A percentile compares a stretch with the other conserved stretches of the same genome.
Conservation (phyloP, 2,797 vertebrate genomes). For the Melanotaenia boesemani region DNA sequence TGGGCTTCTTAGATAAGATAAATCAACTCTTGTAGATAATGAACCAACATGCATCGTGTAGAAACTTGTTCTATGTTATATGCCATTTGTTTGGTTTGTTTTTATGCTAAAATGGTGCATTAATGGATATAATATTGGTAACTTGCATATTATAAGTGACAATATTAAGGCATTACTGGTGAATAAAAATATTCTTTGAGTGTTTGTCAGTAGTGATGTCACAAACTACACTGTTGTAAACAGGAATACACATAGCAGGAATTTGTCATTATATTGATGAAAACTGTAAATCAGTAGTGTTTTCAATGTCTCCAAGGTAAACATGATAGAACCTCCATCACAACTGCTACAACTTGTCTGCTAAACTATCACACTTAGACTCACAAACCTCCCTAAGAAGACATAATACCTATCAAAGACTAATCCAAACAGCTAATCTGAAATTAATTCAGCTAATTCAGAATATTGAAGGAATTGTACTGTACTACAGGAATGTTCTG, state of each 20-base stretch:
- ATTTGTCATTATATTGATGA: slow-evolving; percentile 8
- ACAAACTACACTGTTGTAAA: neutral
- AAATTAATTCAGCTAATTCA: slow-evolving; percentile 11
- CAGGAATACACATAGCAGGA: neutral
- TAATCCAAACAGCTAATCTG: neutral
- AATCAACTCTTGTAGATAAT: too few relatives aligned
- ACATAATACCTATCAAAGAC: neutral
- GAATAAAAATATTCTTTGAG: neutral
- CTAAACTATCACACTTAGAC: neutral
- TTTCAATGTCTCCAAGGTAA: slow-evolving; percentile 18
- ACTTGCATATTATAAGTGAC: too few relatives aligned
- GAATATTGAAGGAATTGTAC: slow-evolving; percentile 30
- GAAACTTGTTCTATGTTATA: too few relatives aligned
- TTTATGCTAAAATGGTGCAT: too few relatives aligned
- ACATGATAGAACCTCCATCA: slow-evolving; percentile 1
- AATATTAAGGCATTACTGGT: too few relatives aligned
- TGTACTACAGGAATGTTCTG: neutral
- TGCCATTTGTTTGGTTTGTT: too few relatives aligned
- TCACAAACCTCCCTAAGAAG: neutral
- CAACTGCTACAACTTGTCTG: neutral
- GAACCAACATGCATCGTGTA: too few relatives aligned
- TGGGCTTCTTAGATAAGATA: too few relatives aligned
- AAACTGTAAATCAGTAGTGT: slow-evolving; percentile 9
- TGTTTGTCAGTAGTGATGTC: neutral
- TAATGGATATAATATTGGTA: too few relatives aligned